Evolutionary conservation across 2,888 invertebrate species (phyloP).

Genomic region (Drosophila vallismaia): DNA sequence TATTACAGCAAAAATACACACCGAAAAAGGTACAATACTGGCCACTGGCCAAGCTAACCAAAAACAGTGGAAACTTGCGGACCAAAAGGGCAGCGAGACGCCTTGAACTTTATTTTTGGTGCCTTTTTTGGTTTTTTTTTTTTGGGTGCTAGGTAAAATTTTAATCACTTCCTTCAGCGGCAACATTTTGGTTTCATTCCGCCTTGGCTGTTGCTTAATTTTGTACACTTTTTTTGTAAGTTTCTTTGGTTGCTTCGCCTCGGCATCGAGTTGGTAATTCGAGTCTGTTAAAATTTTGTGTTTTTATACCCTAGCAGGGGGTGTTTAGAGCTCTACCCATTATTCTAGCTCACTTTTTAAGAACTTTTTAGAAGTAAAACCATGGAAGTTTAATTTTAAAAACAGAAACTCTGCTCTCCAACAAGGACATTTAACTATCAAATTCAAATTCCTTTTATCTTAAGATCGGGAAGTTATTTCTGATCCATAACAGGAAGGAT

Average conservation of each 20-base stretch:
- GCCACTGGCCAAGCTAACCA: neutral
- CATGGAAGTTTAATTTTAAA: too few relatives aligned
- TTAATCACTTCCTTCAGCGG: conserved; percentile 71
- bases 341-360: too few relatives aligned
- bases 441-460: too few relatives aligned
- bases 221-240: conserved; percentile 9
- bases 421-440: too few relatives aligned
- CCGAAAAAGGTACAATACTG: conserved; percentile 25
- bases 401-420: too few relatives aligned
- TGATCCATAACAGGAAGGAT: too few relatives aligned
- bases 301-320: neutral
- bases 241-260: conserved; percentile 9
- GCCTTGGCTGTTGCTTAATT: conserved; percentile 29
- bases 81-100: conserved; percentile 23
- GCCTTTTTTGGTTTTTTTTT: conserved; percentile 9
- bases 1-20: conserved; percentile 48
- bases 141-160: conserved; percentile 58
- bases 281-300: conserved; percentile 70
- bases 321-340: too few relatives aligned
- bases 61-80: conserved; percentile 27
- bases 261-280: conserved; percentile 57
- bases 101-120: conserved; percentile 7
- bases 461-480: too few relatives aligned
- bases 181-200: conserved; percentile 47
- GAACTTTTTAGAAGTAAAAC: too few relatives aligned